phyloP scores from a whole-genome alignment of 2,797 vertebrate species.

The Anniella stebbinsi region DNA sequence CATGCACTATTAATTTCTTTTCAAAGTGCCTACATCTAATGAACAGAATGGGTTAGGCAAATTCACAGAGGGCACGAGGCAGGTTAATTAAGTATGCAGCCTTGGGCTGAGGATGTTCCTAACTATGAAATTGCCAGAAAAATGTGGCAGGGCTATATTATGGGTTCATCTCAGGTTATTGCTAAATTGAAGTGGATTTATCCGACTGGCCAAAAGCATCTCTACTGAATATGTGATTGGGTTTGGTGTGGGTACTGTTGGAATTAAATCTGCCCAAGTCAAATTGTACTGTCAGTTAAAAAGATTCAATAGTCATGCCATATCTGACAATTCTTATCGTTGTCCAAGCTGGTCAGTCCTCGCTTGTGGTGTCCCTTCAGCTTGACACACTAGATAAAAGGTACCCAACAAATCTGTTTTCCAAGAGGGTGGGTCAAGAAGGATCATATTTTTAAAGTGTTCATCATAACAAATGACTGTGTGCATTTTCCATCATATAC shows the following conservation, averaged over 20 bases:
- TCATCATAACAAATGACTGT: not conserved
- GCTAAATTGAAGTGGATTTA: slow-evolving; percentile 21
- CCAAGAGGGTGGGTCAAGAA: not conserved
- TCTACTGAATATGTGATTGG: not conserved
- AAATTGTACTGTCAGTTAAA: not conserved
- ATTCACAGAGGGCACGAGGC: not conserved
- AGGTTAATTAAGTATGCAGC: slow-evolving; percentile 20
- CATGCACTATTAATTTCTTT: not conserved
- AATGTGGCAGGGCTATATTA: not conserved
- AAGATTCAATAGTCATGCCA: not conserved
- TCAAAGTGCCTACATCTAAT: not conserved
- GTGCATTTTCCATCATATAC: not conserved
- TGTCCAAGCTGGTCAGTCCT: not conserved
- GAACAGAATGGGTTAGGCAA: not conserved
- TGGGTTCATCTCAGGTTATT: slow-evolving; percentile 18
- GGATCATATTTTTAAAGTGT: not conserved
- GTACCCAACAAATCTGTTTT: not conserved
- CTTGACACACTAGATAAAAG: not conserved
- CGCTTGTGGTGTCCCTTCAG: not conserved
- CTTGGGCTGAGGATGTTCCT: slow-evolving; percentile 6
- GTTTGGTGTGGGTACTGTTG: not conserved
- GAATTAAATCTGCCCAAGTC: not conserved
- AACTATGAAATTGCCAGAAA: slow-evolving; percentile 10
- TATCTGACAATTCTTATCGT: not conserved
- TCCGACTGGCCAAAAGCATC: slow-evolving; percentile 2